phyloP scores from a whole-genome alignment of 2,888 invertebrate genomes.

The Taenaris catops region DNA sequence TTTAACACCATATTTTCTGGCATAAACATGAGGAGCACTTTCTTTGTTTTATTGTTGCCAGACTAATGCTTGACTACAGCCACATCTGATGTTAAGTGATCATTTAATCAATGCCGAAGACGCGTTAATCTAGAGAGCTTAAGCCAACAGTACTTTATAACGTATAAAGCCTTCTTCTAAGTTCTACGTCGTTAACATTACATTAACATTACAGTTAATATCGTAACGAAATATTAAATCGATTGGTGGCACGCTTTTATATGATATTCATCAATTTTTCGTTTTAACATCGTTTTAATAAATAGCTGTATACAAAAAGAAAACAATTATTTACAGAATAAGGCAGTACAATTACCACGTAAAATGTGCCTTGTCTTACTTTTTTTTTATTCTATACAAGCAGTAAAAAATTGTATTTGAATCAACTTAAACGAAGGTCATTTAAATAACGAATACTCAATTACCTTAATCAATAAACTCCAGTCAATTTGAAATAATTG shows the following conservation, averaged over 20 bases:
- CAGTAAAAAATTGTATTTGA: slow-evolving; percentile 67
- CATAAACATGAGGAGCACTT: too few species aligned
- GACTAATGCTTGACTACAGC: too few species aligned
- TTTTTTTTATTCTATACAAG: slow-evolving; percentile 79
- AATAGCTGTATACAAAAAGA: slow-evolving; percentile 78
- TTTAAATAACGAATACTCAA: slow-evolving; percentile 47
- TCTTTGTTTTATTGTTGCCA: too few species aligned
- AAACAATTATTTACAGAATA: slow-evolving; percentile 80
- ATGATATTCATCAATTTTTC: slow-evolving; percentile 73
- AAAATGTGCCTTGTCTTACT: slow-evolving; percentile 70
- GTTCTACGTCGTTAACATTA: too few species aligned
- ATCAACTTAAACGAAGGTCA: slow-evolving; percentile 58
- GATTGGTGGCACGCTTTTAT: too few species aligned
- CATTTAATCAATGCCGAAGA: not conserved
- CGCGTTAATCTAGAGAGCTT: too few species aligned
- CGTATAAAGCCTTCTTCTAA: too few species aligned
- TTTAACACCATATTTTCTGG: too few species aligned
- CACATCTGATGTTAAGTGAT: not conserved
- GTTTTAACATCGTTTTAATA: slow-evolving; percentile 77
- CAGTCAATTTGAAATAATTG: too few species aligned
- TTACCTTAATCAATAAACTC: slow-evolving; percentile 55
- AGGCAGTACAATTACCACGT: slow-evolving; percentile 77
- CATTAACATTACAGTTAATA: too few species aligned
- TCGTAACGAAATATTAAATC: too few species aligned
- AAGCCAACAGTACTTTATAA: too few species aligned